Percentiles rank a stretch among this genome's conserved stretches.
Conservation (phyloP, 37 sponge, comb jelly and placozoan species). For the Ianthella basta region DNA sequence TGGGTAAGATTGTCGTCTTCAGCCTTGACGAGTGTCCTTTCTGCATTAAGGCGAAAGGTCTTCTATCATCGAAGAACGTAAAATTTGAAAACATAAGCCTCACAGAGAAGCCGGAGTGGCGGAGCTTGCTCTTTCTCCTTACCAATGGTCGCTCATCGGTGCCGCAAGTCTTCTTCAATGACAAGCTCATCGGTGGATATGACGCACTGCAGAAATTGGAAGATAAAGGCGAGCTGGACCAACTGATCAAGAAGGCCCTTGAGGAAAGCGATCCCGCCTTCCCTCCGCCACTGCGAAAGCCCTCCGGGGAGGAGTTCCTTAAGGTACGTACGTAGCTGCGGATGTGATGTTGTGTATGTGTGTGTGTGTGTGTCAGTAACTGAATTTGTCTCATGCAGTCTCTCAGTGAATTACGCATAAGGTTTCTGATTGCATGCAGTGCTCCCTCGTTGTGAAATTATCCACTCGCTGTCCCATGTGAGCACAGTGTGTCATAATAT, state of each 20-base stretch:
- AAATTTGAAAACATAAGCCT: conserved; percentile 11
- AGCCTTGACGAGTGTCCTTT: conserved; percentile 10
- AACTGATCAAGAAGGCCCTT: conserved; percentile 29
- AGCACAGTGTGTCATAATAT: too few relatives aligned
- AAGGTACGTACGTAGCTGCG: conserved; percentile 30
- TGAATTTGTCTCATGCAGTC: neutral
- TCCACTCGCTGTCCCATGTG: too few relatives aligned
- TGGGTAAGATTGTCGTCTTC: conserved; percentile 46
- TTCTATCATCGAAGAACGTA: conserved; percentile 13
- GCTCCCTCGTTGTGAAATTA: too few relatives aligned
- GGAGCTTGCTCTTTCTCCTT: neutral
- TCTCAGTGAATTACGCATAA: too few relatives aligned
- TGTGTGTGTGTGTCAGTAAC: neutral
- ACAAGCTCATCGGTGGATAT: conserved; percentile 31
- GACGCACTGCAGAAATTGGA: conserved; percentile 42
- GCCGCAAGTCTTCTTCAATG: conserved; percentile 47
- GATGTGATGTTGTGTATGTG: too few relatives aligned
- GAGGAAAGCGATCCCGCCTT: conserved; percentile 18
- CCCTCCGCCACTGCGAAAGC: conserved; percentile 50
- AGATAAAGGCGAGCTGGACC: conserved; percentile 30
- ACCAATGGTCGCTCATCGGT: conserved; percentile 28
- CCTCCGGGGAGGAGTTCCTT: conserved; percentile 31
- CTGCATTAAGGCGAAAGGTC: conserved; percentile 24
- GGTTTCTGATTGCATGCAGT: too few relatives aligned
- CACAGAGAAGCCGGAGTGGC: conserved; percentile 26